Evolutionary conservation across 2,888 invertebrate species (phyloP), one percentile per base, ranked within the genome.

Genomic region (Philopedon plagiatum): DNA sequence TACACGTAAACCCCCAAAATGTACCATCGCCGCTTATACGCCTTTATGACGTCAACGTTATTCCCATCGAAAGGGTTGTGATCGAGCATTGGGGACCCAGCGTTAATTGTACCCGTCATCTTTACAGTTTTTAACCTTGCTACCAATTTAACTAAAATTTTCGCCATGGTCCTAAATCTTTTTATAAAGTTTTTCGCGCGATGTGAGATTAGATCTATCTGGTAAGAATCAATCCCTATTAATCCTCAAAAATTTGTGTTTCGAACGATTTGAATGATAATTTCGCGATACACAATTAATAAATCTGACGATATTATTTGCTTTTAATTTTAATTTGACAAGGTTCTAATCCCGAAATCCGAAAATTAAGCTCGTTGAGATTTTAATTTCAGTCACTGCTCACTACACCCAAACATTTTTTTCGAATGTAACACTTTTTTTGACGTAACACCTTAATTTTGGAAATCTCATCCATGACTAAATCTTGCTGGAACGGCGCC

Each of bases 1-100:
- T 94, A 83, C 11, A 94, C 92, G 86, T 97, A 98, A 78, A 98
- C 90, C 65, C 89, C 87, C 77, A 98, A 87, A 81, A 97, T 92
- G 70, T 93, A 85, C 95, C 96, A 98, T 86, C 97, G 87, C 75
- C 91, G 87, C 57, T 88, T 89, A 84, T 90, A 94, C 60, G 92
- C 90, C 80, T 87, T 89, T 81, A 90, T 69, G 3, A 71, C 44
- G 2, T 75, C 76, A 21, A 49, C 41, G 7, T 65, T 56, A 11
- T 61, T 61, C 13, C 19, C 64, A 3, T 41, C 56, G 13, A 66
- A 66, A 2, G 57, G 46, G n/a, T 62, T 39, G n/a, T n/a, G n/a
- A 5, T 61, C 56, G 7, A 70, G 49, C 63, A 63, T 70, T 5
- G 70, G 70, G 18, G 18, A 51, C 1, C 19, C 13, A 5, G 41